Evolutionary conservation across 1,140 invertebrate species (phyloP).

Genomic region (Agrilus planipennis): DNA sequence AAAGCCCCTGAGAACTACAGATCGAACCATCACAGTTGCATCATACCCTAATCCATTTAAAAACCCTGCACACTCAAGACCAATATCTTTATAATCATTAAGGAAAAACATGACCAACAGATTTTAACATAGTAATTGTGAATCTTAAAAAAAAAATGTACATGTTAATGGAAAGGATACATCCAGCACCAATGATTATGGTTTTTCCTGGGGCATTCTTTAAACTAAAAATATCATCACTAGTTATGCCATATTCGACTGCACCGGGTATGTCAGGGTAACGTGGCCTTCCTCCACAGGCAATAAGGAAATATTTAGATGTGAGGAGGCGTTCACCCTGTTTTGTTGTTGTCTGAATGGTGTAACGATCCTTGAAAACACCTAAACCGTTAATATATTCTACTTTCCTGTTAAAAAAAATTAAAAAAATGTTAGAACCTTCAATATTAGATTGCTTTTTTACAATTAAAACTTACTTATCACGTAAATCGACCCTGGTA

Average conservation of each 20-base stretch:
- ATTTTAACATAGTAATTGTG: too few relatives aligned
- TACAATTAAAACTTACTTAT: constrained; percentile 52
- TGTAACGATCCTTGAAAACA: constrained; percentile 72
- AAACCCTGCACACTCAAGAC: constrained; percentile 95
- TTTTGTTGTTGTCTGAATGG: constrained; percentile 61
- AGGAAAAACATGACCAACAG: constrained; percentile 12
- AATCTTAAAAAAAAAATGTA: background rate
- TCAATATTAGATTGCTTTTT: background rate
- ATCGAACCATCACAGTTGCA: constrained; percentile 84
- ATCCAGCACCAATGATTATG: constrained; percentile 85
- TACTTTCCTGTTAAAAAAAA: constrained; percentile 52
- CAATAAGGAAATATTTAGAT: constrained; percentile 76
- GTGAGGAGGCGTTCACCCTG: constrained; percentile 65
- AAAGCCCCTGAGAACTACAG: constrained; percentile 87
- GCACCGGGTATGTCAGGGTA: constrained; percentile 83
- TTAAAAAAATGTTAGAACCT: background rate
- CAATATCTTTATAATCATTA: constrained; percentile 54
- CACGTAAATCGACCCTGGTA: constrained; percentile 72
- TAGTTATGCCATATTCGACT: constrained; percentile 81
- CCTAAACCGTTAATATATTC: constrained; percentile 88
- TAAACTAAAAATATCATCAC: constrained; percentile 95
- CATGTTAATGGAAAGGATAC: constrained; percentile 55
- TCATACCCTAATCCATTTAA: constrained; percentile 79
- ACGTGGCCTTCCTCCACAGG: constrained; percentile 81
- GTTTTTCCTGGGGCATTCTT: constrained; percentile 83